phyloP scores from a whole-genome alignment of 1,140 invertebrate species.

The Penaeus chinensis region DNA sequence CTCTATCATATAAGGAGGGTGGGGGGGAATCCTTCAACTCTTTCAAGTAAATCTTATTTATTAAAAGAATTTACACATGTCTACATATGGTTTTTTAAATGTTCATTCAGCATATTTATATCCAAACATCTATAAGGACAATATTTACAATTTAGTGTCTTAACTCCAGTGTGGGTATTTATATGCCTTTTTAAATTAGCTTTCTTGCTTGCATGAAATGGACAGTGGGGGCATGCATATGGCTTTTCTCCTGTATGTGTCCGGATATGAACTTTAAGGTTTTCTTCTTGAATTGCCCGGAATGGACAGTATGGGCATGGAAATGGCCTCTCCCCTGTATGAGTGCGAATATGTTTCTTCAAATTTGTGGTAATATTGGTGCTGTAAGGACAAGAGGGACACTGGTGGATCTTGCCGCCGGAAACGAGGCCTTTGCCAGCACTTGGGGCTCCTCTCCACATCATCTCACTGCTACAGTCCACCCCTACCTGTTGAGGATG shows the following conservation, averaged over 20 bases:
- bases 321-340: constrained; percentile 48
- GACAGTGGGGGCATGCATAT: constrained; percentile 49
- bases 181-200: constrained; percentile 48
- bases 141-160: constrained; percentile 29
- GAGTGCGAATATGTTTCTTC: constrained; percentile 51
- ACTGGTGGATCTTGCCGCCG: constrained; percentile 51
- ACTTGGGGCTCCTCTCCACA: too few relatives aligned
- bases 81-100: constrained; percentile 29
- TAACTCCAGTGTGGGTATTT: constrained; percentile 36
- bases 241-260: constrained; percentile 53
- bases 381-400: constrained; percentile 51
- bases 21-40: too few relatives aligned
- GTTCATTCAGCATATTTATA: constrained; percentile 23
- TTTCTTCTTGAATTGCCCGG: constrained; percentile 49
- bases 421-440: too few relatives aligned
- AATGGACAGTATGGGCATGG: constrained; percentile 46
- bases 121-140: constrained; percentile 36
- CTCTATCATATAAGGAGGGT: too few relatives aligned
- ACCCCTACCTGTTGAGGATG: too few relatives aligned
- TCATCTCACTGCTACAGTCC: too few relatives aligned
- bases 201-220: constrained; percentile 49
- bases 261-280: constrained; percentile 50
- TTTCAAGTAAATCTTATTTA: too few relatives aligned
- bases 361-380: constrained; percentile 52
- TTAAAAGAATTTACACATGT: too few relatives aligned